These are phyloP conservation scores for Melipona quadrifasciata DNA, from an alignment of 1,140 invertebrate genomes.

Conservation along the genomic window DNA sequence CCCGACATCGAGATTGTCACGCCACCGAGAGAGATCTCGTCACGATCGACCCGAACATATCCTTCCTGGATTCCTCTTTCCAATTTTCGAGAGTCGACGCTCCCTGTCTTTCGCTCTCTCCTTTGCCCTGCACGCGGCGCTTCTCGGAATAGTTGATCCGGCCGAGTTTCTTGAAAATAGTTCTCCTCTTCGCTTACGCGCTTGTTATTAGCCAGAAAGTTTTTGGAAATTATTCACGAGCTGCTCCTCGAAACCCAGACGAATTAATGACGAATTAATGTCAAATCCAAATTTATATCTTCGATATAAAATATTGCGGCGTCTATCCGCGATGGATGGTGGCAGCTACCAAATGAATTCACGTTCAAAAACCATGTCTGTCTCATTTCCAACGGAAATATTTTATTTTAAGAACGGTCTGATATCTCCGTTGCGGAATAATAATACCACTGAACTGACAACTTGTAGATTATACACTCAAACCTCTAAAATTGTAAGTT, in stretches of 20 bases:
- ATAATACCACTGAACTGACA: too few species aligned
- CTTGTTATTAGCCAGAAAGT: neutral
- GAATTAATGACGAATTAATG: neutral
- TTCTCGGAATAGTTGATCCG: neutral
- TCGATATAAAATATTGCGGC: neutral
- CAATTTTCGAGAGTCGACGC: neutral
- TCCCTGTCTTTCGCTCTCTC: neutral
- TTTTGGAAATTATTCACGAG: constrained; percentile 5
- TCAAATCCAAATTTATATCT: neutral
- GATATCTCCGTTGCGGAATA: too few species aligned
- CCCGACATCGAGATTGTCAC: constrained; percentile 58
- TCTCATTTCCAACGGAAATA: neutral
- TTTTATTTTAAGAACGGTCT: too few species aligned
- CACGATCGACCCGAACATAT: constrained; percentile 42
- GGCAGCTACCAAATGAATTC: neutral
- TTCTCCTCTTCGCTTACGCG: neutral
- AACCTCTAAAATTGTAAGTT: too few species aligned
- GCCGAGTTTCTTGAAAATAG: neutral
- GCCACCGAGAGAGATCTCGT: constrained; percentile 40
- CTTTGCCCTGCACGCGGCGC: neutral
- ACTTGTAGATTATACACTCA: too few species aligned
- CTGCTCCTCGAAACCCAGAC: neutral
- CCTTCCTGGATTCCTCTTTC: constrained; percentile 21
- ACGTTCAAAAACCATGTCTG: neutral
- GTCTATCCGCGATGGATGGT: neutral